Percentiles rank a stretch among this genome's conserved stretches.
These are phyloP conservation scores for Ceyx melanurus DNA, from an alignment of 2,113 vertebrate species.

Conservation along the genomic window DNA sequence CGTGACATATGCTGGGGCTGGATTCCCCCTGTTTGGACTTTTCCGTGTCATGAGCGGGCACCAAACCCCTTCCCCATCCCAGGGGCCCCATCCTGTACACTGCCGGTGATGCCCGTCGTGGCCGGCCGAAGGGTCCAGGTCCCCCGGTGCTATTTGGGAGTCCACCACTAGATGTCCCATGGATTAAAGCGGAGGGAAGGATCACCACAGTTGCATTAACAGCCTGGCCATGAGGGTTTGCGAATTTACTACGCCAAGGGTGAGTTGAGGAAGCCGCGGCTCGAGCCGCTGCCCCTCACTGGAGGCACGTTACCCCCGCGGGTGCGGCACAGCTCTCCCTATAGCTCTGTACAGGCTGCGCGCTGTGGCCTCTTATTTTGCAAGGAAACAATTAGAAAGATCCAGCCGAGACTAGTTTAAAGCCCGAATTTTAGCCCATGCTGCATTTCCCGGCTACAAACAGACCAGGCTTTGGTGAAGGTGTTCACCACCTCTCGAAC, in stretches of 20 bases:
- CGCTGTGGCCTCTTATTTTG: background rate
- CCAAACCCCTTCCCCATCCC: background rate
- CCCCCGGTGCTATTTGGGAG: background rate
- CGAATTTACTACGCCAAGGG: background rate
- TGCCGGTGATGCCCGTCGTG: background rate
- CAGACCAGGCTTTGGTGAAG: background rate
- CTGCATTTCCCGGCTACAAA: accelerated
- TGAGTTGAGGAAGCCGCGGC: background rate
- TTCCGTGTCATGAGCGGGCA: background rate
- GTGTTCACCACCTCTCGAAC: background rate
- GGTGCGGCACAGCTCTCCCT: background rate
- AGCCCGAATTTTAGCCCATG: background rate
- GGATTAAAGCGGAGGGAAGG: conserved; percentile 20
- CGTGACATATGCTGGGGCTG: background rate
- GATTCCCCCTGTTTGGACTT: background rate
- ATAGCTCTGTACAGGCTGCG: accelerated
- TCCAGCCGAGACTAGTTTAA: background rate
- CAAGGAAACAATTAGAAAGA: background rate
- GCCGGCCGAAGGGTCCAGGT: accelerated
- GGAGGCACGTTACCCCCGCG: background rate
- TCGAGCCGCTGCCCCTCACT: accelerated
- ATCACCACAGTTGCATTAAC: background rate
- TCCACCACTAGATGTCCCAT: conserved; percentile 74
- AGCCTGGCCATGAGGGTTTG: background rate
- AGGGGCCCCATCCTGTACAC: accelerated